Evolutionary conservation across 1,140 invertebrate species (phyloP).

Genomic region (Drosophila sulfurigaster): DNA sequence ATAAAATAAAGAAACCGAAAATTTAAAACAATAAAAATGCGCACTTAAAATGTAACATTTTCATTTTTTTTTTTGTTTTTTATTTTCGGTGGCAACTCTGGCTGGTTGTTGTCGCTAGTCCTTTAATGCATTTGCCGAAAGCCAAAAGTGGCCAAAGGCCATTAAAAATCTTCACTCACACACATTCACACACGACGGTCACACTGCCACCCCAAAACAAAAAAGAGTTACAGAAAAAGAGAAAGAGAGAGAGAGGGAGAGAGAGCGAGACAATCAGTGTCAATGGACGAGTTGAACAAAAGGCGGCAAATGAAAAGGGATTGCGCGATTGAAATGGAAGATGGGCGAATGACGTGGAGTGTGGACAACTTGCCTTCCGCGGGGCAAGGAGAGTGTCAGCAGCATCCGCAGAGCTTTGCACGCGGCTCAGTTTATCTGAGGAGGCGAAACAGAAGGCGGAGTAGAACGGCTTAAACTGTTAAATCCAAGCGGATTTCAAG

Average conservation of each 20-base stretch:
- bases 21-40: conserved; percentile 78
- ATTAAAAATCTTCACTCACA: conserved; percentile 62
- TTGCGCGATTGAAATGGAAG: not conserved
- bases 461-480: conserved; percentile 46
- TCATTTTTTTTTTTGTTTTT: conserved; percentile 3
- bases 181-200: conserved; percentile 1
- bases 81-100: too few species aligned
- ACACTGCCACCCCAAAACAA: not conserved
- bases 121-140: conserved; percentile 54
- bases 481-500: conserved; percentile 50
- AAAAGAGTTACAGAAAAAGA: not conserved
- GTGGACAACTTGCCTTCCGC: conserved; percentile 9
- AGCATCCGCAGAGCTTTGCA: conserved; percentile 56
- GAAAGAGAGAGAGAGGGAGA: conserved; percentile 7
- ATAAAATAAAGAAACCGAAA: conserved; percentile 40
- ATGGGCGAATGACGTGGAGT: too few species aligned
- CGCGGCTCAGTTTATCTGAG: conserved; percentile 45
- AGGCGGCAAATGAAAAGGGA: conserved; percentile 25
- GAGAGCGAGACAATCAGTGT: conserved; percentile 6
- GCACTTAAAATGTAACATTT: conserved; percentile 64
- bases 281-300: conserved; percentile 19
- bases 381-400: conserved; percentile 1
- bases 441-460: conserved; percentile 3
- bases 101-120: conserved; percentile 28
- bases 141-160: conserved; percentile 54